Percentiles rank a stretch among this genome's conserved stretches.
Conservation (phyloP, 1,140 invertebrate genomes). For the Harpegnathos saltator region DNA sequence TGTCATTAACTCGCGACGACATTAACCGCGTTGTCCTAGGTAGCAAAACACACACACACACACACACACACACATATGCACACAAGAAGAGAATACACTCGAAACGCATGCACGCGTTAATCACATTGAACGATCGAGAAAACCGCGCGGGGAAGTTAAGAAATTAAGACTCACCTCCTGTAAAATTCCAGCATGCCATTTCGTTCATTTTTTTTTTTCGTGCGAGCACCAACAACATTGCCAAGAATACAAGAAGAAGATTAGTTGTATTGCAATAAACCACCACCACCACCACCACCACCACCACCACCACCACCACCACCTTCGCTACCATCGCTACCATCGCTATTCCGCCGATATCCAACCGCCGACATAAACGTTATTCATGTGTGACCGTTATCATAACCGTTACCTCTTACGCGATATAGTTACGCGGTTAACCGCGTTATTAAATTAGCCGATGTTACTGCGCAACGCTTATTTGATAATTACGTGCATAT, state of each 20-base stretch:
- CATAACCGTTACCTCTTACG: slow-evolving; percentile 41
- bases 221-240: slow-evolving; percentile 86
- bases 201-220: slow-evolving; percentile 83
- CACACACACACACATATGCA: not conserved
- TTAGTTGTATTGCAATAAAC: slow-evolving; percentile 83
- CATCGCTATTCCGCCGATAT: slow-evolving; percentile 30
- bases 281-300: slow-evolving; percentile 78
- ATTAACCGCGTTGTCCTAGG: slow-evolving; percentile 2
- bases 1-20: not conserved
- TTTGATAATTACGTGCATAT: slow-evolving; percentile 24
- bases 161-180: slow-evolving; percentile 85
- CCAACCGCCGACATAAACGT: slow-evolving; percentile 39
- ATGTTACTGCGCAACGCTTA: slow-evolving; percentile 56
- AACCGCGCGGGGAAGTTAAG: slow-evolving; percentile 69
- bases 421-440: slow-evolving; percentile 51
- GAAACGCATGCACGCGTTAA: slow-evolving; percentile 30
- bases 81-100: slow-evolving; percentile 6
- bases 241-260: slow-evolving; percentile 85
- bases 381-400: slow-evolving; percentile 50
- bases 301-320: slow-evolving; percentile 26
- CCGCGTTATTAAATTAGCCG: slow-evolving; percentile 62
- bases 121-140: slow-evolving; percentile 56
- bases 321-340: slow-evolving; percentile 13
- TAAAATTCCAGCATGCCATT: slow-evolving; percentile 85
- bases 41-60: slow-evolving; percentile 6